Evolutionary conservation across 2,888 invertebrate species (phyloP), one percentile per base, ranked within the genome.

Genomic region (Eupithecia subfuscata): DNA sequence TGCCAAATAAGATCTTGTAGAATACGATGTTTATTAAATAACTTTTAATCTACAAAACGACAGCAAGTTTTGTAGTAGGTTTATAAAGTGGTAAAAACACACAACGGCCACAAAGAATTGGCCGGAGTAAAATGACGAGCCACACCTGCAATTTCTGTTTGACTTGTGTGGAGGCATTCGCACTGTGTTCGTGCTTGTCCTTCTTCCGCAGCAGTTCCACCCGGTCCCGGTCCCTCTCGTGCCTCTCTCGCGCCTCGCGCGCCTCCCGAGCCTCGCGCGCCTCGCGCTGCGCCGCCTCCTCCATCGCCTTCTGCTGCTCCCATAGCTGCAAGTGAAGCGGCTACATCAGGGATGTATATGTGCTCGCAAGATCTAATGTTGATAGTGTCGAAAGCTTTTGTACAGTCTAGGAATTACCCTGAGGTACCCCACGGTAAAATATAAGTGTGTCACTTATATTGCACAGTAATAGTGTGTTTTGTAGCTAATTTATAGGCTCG

Each of bases 161-260:
- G 88, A 99, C 99, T 94, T 99, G 99, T 34, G 98, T 97, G 81
- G 99, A 99, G 81, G 99, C 99, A 87, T 98, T 97, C 75, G 99
- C 99, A 94, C 98, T 98, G 95, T 98, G 98, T 91, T 98, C 98
- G 89, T 98, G 97, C 91, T 98, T 98, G 92, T 98, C 98, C 91
- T 99, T 98, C 94, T 98, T 98, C 88, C 98, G 96, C 85, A 98
- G 95, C 82, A 97, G 97, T 87, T 98, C 98, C 82, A 98, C 95
- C 85, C 97, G 96, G 85, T 98, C 95, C 85, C 97, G 96, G 85
- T 98, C 98, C 79, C 98, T 96, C 91, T 98, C 98, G 85, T 97
- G 95, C 77, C 96, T 91, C 90, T 97, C 96, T 71, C 96, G 85
- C 95, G 96, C 88, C 96, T 96, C 96, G 72, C 96, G 85, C 95